phyloP scores from a whole-genome alignment of 2,797 vertebrate genomes.

The Brachyrhaphis roseni region DNA sequence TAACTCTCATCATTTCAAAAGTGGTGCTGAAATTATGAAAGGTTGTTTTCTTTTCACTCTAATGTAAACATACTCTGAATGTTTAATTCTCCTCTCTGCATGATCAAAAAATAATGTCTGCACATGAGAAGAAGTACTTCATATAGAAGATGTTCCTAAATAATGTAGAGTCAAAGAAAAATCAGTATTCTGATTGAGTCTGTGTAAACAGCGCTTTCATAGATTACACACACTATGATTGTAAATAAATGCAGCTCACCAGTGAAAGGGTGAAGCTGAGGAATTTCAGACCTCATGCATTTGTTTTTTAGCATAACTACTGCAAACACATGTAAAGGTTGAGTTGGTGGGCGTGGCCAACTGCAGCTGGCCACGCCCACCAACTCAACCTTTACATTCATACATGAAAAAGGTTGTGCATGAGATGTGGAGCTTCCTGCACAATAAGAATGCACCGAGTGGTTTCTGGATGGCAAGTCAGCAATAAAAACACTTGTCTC shows the following conservation, averaged over 20 bases:
- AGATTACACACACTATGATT: background rate
- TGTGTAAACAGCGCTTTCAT: background rate
- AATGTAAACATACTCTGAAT: too few relatives aligned
- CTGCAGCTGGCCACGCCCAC: too few relatives aligned
- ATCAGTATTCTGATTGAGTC: background rate
- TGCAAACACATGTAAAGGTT: too few relatives aligned
- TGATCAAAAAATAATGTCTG: background rate
- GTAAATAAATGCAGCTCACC: background rate
- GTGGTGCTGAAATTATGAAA: background rate
- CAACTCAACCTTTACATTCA: too few relatives aligned
- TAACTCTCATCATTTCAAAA: too few relatives aligned
- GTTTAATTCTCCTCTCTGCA: background rate
- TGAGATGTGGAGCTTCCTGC: too few relatives aligned
- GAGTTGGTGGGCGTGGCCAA: too few relatives aligned
- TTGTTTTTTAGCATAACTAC: background rate
- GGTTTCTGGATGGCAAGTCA: too few relatives aligned
- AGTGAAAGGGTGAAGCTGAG: background rate
- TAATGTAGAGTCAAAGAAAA: background rate
- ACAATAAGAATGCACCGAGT: too few relatives aligned
- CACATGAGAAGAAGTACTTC: background rate
- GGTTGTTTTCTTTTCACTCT: background rate
- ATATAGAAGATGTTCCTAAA: background rate
- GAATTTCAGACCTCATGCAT: background rate
- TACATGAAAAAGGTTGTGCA: too few relatives aligned
- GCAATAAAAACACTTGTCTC: too few relatives aligned